Evolutionary conservation across 2,797 vertebrate species (phyloP).

Genomic region (Syndactyla subalaris): DNA sequence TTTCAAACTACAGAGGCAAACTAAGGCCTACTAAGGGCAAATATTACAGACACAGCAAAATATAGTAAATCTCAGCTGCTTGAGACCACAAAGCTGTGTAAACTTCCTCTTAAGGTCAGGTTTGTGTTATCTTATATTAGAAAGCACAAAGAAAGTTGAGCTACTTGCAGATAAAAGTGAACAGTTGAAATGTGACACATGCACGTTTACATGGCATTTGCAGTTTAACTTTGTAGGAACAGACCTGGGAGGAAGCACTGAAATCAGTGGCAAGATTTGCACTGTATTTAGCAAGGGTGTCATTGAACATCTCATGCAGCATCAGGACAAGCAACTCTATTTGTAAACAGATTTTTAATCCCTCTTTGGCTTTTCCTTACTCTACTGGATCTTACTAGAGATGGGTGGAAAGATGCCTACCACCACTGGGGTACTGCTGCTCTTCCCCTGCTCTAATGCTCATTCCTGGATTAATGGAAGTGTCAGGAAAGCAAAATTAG

Average conservation of each 20-base stretch:
- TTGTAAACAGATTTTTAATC: neutral
- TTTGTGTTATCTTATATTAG: constrained; percentile 48
- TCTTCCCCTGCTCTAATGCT: neutral
- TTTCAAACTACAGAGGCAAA: neutral
- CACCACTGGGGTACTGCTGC: neutral
- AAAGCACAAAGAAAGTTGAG: constrained; percentile 45
- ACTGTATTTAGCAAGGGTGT: neutral
- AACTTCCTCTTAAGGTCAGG: constrained; percentile 67
- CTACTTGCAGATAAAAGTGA: neutral
- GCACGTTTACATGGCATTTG: neutral
- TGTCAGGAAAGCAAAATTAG: neutral
- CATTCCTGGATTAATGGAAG: neutral
- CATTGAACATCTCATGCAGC: neutral
- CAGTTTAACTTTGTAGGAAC: neutral
- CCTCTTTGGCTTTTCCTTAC: neutral
- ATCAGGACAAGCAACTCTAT: neutral
- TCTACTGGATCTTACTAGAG: neutral
- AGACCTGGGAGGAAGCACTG: neutral
- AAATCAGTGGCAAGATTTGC: neutral
- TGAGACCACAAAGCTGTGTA: constrained; percentile 55
- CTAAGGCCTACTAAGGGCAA: neutral
- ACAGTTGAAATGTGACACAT: neutral
- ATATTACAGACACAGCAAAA: constrained; percentile 39
- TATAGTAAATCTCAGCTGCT: constrained; percentile 37
- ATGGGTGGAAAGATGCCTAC: neutral